A percentile compares a stretch with the other conserved stretches of the same genome.
These are phyloP conservation scores for Agrenia bidenticulata DNA, from an alignment of 2,888 invertebrate species.

Conservation along the genomic window DNA sequence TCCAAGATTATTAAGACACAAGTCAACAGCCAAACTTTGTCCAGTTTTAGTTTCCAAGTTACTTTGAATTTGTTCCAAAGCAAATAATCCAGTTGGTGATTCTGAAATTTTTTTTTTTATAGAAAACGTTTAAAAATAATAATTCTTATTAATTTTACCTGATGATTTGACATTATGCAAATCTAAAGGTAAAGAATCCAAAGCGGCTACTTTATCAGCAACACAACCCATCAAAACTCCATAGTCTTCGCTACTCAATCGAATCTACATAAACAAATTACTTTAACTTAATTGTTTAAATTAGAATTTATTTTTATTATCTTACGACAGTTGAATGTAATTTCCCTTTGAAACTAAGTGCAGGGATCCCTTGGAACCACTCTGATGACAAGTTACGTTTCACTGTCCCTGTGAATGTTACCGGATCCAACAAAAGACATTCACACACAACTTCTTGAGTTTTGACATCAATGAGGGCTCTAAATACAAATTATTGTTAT, in stretches of 20 bases:
- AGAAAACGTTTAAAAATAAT: too few relatives aligned
- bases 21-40: neutral
- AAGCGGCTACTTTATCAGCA: slow-evolving; percentile 69
- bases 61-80: neutral
- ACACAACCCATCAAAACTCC: slow-evolving; percentile 77
- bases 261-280: slow-evolving; percentile 9
- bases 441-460: slow-evolving; percentile 57
- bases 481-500: slow-evolving; percentile 19
- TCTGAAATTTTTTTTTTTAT: neutral
- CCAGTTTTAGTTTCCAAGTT: neutral
- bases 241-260: slow-evolving; percentile 75
- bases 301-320: neutral
- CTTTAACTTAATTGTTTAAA: too few relatives aligned
- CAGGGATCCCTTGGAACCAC: slow-evolving; percentile 80
- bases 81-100: neutral
- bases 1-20: neutral
- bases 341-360: slow-evolving; percentile 78
- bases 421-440: slow-evolving; percentile 71
- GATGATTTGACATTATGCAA: too few relatives aligned
- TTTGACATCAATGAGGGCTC: slow-evolving; percentile 48
- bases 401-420: slow-evolving; percentile 75
- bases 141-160: too few relatives aligned
- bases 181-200: neutral
- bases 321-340: slow-evolving; percentile 67
- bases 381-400: slow-evolving; percentile 78